Evolutionary conservation across 2,797 vertebrate genomes (phyloP).

Genomic region (Phoeniculus purpureus): DNA sequence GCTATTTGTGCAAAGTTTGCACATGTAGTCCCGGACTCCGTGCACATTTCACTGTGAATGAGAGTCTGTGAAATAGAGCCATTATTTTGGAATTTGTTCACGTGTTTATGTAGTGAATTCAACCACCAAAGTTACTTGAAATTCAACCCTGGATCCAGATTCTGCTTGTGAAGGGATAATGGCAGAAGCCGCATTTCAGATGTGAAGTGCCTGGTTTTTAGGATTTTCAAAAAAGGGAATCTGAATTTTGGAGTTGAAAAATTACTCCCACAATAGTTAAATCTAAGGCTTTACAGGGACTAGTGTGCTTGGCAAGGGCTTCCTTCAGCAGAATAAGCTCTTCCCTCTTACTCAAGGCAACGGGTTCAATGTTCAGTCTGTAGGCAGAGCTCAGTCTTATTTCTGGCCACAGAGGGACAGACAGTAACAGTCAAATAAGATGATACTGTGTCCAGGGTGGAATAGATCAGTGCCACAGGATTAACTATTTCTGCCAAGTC

Average conservation of each 20-base stretch:
- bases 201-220: not conserved
- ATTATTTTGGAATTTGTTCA: not conserved
- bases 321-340: not conserved
- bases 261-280: not conserved
- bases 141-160: not conserved
- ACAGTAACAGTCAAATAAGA: not conserved
- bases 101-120: not conserved
- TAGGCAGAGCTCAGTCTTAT: not conserved
- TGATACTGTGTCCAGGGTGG: not conserved
- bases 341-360: not conserved
- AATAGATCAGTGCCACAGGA: not conserved
- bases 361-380: not conserved
- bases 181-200: not conserved
- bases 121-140: not conserved
- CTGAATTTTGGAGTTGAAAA: not conserved
- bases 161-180: not conserved
- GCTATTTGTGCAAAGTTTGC: not conserved
- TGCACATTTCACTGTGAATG: not conserved
- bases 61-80: not conserved
- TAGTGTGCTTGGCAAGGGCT: not conserved
- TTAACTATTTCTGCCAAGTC: not conserved
- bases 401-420: slow-evolving; percentile 38
- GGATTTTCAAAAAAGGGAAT: not conserved
- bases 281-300: not conserved
- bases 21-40: not conserved